Evolutionary conservation across 2,888 invertebrate species (phyloP), one percentile per base, ranked within the genome.

Genomic region (Zaprionus lineosus): DNA sequence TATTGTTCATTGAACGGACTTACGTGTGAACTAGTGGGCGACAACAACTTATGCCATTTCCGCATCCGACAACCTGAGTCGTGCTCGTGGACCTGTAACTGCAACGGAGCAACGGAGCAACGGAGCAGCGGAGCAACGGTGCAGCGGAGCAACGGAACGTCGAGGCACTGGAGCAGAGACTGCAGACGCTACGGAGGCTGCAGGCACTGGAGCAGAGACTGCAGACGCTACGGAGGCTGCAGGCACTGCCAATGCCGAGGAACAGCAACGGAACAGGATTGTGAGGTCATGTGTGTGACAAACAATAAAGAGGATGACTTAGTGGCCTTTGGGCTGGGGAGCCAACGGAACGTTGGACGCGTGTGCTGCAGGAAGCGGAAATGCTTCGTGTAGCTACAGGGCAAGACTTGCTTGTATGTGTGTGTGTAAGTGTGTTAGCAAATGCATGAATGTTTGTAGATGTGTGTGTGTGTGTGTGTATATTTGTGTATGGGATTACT

Each of bases 21-120:
- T 82, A 70, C 83, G 83, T 84, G 79, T 84, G 82, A 81, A 82
- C 82, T 78, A 58, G 58, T 48, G 71, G 82, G 71, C 79, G 84
- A 77, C 78, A 76, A 76, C 73, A 86, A 86, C 86, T 86, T 84
- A 84, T 79, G 84, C 83, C 84, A 86, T 86, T 79, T 86, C 87
- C 86, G 79, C 69, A 69, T 82, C 85, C 85, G 79, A 5, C 58
- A 48, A 66, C 69, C 70, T 69, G 70, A 33, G 39, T 64, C 33
- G n/a, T n/a, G n/a, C n/a, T n/a, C n/a, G n/a, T n/a, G n/a, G n/a
- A n/a, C n/a, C n/a, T n/a, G n/a, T n/a, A n/a, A n/a, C n/a, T n/a
- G n/a, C n/a, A n/a, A n/a, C n/a, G n/a, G n/a, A n/a, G n/a, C n/a
- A n/a, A n/a, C n/a, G n/a, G n/a, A n/a, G n/a, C n/a, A n/a, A n/a